Conservation (phyloP, 2,797 vertebrate species). For the Benthosema pterotum region DNA sequence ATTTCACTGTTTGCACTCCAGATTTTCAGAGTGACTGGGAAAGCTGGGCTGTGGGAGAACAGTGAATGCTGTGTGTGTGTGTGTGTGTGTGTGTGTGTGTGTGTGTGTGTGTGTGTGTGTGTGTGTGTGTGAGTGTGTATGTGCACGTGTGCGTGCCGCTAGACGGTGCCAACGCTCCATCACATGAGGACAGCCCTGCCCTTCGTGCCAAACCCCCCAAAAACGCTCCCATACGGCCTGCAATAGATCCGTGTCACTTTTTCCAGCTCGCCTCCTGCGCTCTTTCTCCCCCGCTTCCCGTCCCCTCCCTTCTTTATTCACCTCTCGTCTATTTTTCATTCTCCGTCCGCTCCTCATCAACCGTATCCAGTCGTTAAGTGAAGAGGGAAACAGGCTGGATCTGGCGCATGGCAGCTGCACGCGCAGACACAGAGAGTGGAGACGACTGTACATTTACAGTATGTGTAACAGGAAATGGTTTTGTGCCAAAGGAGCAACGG, state of each 20-base stretch:
- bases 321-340: conserved; percentile 1
- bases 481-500: conserved; percentile 32
- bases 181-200: conserved; percentile 16
- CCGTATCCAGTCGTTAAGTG: conserved; percentile 41
- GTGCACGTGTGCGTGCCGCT: not conserved
- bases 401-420: conserved; percentile 33
- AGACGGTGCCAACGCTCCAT: not conserved
- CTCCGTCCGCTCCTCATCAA: conserved; percentile 20
- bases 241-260: not conserved
- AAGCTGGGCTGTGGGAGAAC: conserved; percentile 10
- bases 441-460: conserved; percentile 53
- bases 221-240: conserved; percentile 6
- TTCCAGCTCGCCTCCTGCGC: not conserved
- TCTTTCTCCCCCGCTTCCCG: too few species aligned
- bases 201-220: conserved; percentile 1
- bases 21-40: not conserved
- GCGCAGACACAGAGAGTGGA: conserved; percentile 7
- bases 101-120: conserved; percentile 3
- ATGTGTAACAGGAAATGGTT: conserved; percentile 62
- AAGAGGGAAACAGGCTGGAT: conserved; percentile 67
- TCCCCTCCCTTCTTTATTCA: too few species aligned
- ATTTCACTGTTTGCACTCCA: too few species aligned
- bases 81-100: conserved; percentile 4
- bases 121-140: conserved; percentile 3
- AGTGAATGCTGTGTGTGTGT: not conserved